Conservation (phyloP, 2,888 invertebrate genomes). For the Tetragnatha montana region DNA sequence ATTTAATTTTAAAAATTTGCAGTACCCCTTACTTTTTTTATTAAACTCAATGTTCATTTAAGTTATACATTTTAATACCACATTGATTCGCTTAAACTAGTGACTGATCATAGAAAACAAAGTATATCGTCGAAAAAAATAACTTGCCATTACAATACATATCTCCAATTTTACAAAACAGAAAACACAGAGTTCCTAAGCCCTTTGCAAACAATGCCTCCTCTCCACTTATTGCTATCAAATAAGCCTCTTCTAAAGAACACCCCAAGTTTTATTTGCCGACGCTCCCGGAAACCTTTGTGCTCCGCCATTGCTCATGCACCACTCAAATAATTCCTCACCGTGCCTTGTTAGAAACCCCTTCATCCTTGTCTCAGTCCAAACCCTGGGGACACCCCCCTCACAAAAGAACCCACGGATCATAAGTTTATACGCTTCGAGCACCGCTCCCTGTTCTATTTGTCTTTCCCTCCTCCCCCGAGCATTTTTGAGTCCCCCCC, state of each 20-base stretch:
- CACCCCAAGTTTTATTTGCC: conserved; percentile 24
- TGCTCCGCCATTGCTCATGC: conserved; percentile 20
- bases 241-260: neutral
- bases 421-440: conserved; percentile 47
- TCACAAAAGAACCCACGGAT: conserved; percentile 42
- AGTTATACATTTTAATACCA: no score
- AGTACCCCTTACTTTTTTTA: no score
- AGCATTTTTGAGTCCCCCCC: conserved; percentile 37
- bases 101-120: no score
- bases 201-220: no score
- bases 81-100: no score
- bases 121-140: no score
- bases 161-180: no score
- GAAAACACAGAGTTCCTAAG: no score
- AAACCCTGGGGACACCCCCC: conserved; percentile 29
- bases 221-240: no score
- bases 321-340: conserved; percentile 48
- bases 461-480: conserved; percentile 17
- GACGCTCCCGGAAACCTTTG: conserved; percentile 60
- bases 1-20: no score
- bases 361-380: conserved; percentile 47
- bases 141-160: no score
- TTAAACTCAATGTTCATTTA: no score
- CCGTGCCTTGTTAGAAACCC: conserved; percentile 54
- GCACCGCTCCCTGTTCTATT: conserved; percentile 8